Evolutionary conservation across 2,797 vertebrate species (phyloP), one percentile per base, ranked within the genome.

Genomic region (Coregonus ussuriensis): DNA sequence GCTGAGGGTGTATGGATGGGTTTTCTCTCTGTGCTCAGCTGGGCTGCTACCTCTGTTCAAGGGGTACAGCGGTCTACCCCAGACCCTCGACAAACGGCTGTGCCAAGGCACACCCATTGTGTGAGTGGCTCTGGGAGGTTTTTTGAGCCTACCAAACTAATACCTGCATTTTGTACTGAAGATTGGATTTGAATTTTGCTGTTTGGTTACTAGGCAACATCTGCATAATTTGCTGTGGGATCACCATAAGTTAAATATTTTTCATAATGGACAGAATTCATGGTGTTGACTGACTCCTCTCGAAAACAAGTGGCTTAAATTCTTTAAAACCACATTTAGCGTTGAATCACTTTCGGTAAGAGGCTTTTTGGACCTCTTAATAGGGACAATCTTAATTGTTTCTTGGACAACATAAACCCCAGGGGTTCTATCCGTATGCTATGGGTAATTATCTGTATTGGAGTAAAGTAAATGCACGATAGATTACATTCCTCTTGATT

Each of bases 21-120:
- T 37, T 14, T 13, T 69, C 31, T 69, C 31, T 69, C 29, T 69
- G 21, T 69, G 21, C 35, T 88, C 88, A 93, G 88, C 87, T 54
- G 78, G 82, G 84, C 88, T 89, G 86, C 73, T 52, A 69, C 81
- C 91, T 92, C 92, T 94, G 93, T 95, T 92, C 84, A 80, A 79
- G 41, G 86, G 88, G 82, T 87, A 88, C 94, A 94, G 93, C 93
- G 94, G 94, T 90, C 90, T 87, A 88, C 87, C 90, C 88, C 88
- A 84, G 85, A 88, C 87, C 74, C 89, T 70, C 85, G 82, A 90
- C 86, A 85, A 93, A 91, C 93, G 93, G 92, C 93, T 93, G 93
- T 90, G 90, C 83, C 76, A 82, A 85, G 87, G 82, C 78, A 70
- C 82, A 79, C 82, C 78, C 78, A 80, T 79, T 15, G 79, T 86